These are phyloP conservation scores for Amniataba percoides DNA, from an alignment of 2,797 vertebrate genomes.

Conservation along the genomic window DNA sequence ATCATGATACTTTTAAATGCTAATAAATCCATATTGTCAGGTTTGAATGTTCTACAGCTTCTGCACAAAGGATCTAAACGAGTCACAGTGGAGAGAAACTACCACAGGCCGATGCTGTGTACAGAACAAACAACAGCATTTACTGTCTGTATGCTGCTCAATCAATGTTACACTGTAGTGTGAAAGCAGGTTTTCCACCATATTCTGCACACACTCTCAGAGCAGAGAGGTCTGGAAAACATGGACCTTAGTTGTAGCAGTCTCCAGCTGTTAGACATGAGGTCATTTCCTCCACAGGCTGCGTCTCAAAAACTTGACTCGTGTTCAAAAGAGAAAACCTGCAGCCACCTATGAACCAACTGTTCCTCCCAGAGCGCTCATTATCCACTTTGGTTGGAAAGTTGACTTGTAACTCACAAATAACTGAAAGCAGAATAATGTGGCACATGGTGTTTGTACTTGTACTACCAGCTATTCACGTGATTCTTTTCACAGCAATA, in stretches of 20 bases:
- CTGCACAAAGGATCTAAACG: background rate
- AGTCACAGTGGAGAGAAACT: background rate
- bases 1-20: background rate
- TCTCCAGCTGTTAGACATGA: constrained; percentile 71
- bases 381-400: background rate
- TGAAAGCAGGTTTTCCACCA: constrained; percentile 11
- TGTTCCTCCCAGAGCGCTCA: background rate
- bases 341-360: constrained; percentile 14
- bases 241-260: constrained; percentile 18
- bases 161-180: background rate
- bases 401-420: constrained; percentile 2
- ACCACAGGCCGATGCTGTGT: background rate
- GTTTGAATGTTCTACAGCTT: background rate
- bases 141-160: background rate
- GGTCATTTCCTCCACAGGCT: constrained; percentile 67
- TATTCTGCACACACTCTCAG: background rate
- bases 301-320: constrained; percentile 46
- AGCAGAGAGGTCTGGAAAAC: constrained; percentile 67
- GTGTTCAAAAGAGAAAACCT: constrained; percentile 40
- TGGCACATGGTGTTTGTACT: no score
- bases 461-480: background rate
- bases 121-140: background rate
- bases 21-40: background rate
- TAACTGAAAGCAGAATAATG: background rate
- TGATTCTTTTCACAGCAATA: background rate